Percentiles rank a stretch among this genome's conserved stretches.
Evolutionary conservation across 2,113 vertebrate genomes (phyloP).

Genomic region (Halichoerus grypus): DNA sequence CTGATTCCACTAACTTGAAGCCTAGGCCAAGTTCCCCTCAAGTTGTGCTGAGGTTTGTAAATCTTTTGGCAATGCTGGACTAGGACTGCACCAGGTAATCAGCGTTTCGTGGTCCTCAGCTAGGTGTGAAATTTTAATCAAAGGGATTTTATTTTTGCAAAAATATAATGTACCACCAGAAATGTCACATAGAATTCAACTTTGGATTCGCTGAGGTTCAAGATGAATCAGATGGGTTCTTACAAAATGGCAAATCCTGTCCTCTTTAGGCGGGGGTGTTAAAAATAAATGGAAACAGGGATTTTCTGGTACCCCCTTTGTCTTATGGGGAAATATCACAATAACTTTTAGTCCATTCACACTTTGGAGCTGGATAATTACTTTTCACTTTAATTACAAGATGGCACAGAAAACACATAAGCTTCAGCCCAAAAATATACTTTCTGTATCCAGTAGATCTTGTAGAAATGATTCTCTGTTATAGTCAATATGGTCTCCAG

Average conservation of each 20-base stretch:
- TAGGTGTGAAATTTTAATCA: slow-evolving; percentile 86
- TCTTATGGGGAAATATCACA: slow-evolving; percentile 43
- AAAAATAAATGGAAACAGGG: slow-evolving; percentile 19
- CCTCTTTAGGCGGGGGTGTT: neutral
- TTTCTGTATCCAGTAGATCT: slow-evolving; percentile 16
- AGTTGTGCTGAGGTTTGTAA: slow-evolving; percentile 83
- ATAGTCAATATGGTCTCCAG: neutral
- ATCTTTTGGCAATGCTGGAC: slow-evolving; percentile 76
- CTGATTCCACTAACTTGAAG: slow-evolving; percentile 66
- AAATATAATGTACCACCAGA: slow-evolving; percentile 66
- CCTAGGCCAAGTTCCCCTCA: slow-evolving; percentile 84
- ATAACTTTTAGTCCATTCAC: slow-evolving; percentile 53
- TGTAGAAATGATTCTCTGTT: neutral
- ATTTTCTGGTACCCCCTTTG: neutral
- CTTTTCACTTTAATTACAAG: slow-evolving; percentile 71
- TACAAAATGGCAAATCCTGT: slow-evolving; percentile 9
- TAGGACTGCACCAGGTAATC: slow-evolving; percentile 78
- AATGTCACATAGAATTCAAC: slow-evolving; percentile 80
- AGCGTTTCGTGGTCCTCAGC: slow-evolving; percentile 76
- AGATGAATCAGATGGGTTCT: slow-evolving; percentile 54
- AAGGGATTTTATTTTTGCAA: slow-evolving; percentile 76
- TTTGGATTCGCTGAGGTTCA: slow-evolving; percentile 54
- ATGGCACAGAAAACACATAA: slow-evolving; percentile 57
- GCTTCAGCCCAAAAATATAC: slow-evolving; percentile 25
- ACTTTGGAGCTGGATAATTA: slow-evolving; percentile 58